Conservation (phyloP, 2,888 invertebrate genomes). For the Prenolepis imparis region DNA sequence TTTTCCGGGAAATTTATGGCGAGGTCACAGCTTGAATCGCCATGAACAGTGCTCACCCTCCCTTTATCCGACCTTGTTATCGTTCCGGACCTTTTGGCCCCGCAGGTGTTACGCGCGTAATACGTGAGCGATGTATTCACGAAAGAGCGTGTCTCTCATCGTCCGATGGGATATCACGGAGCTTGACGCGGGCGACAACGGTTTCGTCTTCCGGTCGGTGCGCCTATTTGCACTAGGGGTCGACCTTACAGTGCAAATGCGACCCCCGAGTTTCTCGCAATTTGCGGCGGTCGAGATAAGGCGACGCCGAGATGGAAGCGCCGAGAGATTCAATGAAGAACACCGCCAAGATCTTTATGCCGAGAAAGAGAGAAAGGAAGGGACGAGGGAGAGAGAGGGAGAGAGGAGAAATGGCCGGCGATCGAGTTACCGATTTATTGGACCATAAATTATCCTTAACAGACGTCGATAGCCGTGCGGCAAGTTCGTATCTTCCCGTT, state of each 20-base stretch:
- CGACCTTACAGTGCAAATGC: slow-evolving; percentile 40
- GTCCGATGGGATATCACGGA: neutral
- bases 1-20: slow-evolving; percentile 80
- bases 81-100: slow-evolving; percentile 75
- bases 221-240: neutral
- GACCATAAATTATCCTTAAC: slow-evolving; percentile 70
- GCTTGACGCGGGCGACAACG: neutral
- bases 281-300: slow-evolving; percentile 59
- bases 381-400: neutral
- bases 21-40: slow-evolving; percentile 83
- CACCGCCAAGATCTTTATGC: slow-evolving; percentile 61
- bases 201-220: slow-evolving; percentile 45
- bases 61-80: slow-evolving; percentile 78
- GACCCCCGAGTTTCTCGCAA: slow-evolving; percentile 65
- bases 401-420: slow-evolving; percentile 27
- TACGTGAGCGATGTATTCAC: slow-evolving; percentile 22
- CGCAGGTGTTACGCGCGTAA: slow-evolving; percentile 53
- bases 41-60: slow-evolving; percentile 78
- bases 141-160: neutral
- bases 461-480: slow-evolving; percentile 59
- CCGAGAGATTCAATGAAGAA: slow-evolving; percentile 65
- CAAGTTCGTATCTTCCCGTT: slow-evolving; percentile 54
- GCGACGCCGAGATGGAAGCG: neutral
- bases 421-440: slow-evolving; percentile 67
- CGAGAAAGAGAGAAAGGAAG: slow-evolving; percentile 8